Evolutionary conservation across 2,888 invertebrate species (phyloP), one percentile per base, ranked within the genome.

Genomic region (Teleiodes luculella): DNA sequence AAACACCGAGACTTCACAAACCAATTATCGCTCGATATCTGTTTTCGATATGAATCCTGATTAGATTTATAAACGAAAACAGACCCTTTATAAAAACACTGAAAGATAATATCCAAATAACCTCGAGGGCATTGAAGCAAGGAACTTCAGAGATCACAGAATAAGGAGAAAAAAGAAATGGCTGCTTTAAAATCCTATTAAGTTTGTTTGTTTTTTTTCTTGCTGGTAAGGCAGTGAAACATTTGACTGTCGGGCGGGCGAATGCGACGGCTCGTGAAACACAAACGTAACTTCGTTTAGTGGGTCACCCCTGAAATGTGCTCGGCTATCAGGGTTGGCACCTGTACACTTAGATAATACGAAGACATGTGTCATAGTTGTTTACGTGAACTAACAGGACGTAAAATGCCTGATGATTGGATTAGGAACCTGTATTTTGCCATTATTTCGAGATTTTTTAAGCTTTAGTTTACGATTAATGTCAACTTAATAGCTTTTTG

Each of bases 121-220:
- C 49, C 49, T 28, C 18, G 37, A 37, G 24, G 49, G 49, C 49
- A 37, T 37, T 8, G 35, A 31, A 13, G 8, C 13, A 7, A 35
- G 35, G 14, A 20, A 20, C 48, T 36, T 20, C 18, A 5, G 14
- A 37, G 51, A 31, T 30, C 28, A 46, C 10, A 36, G n/a, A 30
- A 28, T 10, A 30, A 24, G 4, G 35, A 13, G 20, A 48, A 28
- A 48, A 52, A 41, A 48, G 33, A 52, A 55, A 52, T 43, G 35
- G 41, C 49, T 49, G 48, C 48, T 52, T 47, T 45, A 43, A 39
- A 53, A 56, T 49, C 43, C 31, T 53, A 56, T 56, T 55, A 52
- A 18, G 18, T 8, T 18, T 3, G 52, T 37, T 10, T 49, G 18
- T 30, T 53, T 36, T 48, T 41, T 28, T 39, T 16, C 18, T 6